Evolutionary conservation across 64 coral and sea anemone species (phyloP).

Genomic region (Pachyseris speciosa): DNA sequence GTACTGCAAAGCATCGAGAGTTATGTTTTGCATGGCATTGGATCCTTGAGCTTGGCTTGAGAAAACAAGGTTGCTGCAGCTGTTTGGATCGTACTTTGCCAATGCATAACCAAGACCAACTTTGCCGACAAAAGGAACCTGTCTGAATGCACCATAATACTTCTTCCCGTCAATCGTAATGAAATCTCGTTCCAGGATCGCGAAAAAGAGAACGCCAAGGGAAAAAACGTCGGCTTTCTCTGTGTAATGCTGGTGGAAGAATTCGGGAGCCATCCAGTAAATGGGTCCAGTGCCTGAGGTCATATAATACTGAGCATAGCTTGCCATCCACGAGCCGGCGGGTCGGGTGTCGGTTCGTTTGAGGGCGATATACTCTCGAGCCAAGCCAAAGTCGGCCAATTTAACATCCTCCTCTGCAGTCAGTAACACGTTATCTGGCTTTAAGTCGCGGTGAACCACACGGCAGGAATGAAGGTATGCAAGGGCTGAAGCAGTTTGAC

Average conservation of each 20-base stretch:
- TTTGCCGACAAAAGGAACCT: not conserved
- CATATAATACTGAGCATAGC: slow-evolving; percentile 43
- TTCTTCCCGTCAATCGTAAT: slow-evolving; percentile 6
- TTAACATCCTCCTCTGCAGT: not conserved
- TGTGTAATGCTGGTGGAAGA: slow-evolving; percentile 48
- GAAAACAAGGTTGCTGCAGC: not conserved
- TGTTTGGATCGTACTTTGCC: not conserved
- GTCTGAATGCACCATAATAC: slow-evolving; percentile 58
- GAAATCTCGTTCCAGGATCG: slow-evolving; percentile 54
- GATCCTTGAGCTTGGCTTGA: not conserved
- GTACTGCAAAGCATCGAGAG: slow-evolving; percentile 38
- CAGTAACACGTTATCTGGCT: slow-evolving; percentile 55
- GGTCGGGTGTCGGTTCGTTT: not conserved
- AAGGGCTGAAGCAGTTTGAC: slow-evolving; percentile 15
- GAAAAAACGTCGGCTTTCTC: slow-evolving; percentile 70
- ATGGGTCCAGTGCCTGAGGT: not conserved
- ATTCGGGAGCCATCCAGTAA: slow-evolving; percentile 57
- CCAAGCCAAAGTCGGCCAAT: slow-evolving; percentile 48
- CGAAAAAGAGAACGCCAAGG: slow-evolving; percentile 37
- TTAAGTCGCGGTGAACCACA: slow-evolving; percentile 58
- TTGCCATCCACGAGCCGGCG: not conserved
- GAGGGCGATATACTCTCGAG: slow-evolving; percentile 25
- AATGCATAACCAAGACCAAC: slow-evolving; percentile 72
- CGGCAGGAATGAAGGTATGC: not conserved
- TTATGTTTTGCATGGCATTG: slow-evolving; percentile 26